Evolutionary conservation across 1,140 invertebrate genomes (phyloP).

Genomic region (Phymastichus coffea): DNA sequence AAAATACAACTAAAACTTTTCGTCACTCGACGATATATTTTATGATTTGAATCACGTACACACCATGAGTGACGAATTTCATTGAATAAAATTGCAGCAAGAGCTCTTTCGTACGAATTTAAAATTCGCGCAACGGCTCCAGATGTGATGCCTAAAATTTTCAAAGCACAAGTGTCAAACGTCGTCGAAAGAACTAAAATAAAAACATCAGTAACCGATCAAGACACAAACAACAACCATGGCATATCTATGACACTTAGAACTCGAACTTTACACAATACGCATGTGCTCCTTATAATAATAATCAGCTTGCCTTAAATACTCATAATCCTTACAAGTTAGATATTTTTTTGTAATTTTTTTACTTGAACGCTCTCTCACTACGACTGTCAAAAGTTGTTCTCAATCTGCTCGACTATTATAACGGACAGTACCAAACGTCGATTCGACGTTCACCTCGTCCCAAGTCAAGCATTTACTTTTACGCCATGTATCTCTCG

Average conservation of each 20-base stretch:
- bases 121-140: no score
- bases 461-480: slow-evolving; percentile 11
- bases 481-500: slow-evolving; percentile 19
- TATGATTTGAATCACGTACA: no score
- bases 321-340: not conserved
- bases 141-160: slow-evolving; percentile 16
- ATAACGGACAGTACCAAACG: slow-evolving; percentile 23
- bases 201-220: slow-evolving; percentile 11
- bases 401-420: not conserved
- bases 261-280: slow-evolving; percentile 23
- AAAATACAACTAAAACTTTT: not conserved
- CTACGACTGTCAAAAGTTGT: not conserved
- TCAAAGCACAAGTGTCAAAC: slow-evolving; percentile 13
- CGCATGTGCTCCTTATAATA: slow-evolving; percentile 1
- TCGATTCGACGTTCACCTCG: slow-evolving; percentile 9
- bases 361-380: not conserved
- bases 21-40: not conserved
- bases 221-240: slow-evolving; percentile 23
- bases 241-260: slow-evolving; percentile 31
- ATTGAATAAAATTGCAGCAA: no score
- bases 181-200: no score
- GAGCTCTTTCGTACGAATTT: no score
- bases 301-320: not conserved
- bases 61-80: no score
- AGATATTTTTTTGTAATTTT: not conserved